A percentile compares a stretch with the other conserved stretches of the same genome.
phyloP scores from a whole-genome alignment of 1,140 invertebrate genomes.

The Drosophila biarmipes region DNA sequence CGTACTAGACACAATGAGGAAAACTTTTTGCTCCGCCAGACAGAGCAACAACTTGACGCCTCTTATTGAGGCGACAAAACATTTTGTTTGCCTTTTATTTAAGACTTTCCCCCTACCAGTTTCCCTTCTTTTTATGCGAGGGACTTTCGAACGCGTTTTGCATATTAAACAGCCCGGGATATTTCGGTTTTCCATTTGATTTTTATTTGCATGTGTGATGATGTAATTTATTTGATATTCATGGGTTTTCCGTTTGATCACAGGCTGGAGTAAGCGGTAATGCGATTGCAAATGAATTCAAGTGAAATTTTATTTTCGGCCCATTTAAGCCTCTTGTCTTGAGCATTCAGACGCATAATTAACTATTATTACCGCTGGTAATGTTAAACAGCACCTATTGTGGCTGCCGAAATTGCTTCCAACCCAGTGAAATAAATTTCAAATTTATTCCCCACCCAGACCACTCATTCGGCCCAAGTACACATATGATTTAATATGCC shows the following conservation, averaged over 20 bases:
- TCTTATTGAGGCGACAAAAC: constrained; percentile 64
- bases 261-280: constrained; percentile 18
- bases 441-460: constrained; percentile 14
- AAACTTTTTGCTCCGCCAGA: constrained; percentile 49
- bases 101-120: constrained; percentile 10
- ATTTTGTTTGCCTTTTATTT: constrained; percentile 43
- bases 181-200: constrained; percentile 50
- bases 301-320: constrained; percentile 29
- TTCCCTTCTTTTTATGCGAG: constrained; percentile 9
- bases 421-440: constrained; percentile 19
- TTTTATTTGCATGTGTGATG: constrained; percentile 50
- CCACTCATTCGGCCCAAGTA: constrained; percentile 17
- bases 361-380: constrained; percentile 33
- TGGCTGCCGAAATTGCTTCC: constrained; percentile 9
- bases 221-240: constrained; percentile 77
- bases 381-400: constrained; percentile 39
- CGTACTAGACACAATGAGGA: constrained; percentile 49
- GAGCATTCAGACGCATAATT: constrained; percentile 30
- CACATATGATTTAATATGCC: constrained; percentile 41
- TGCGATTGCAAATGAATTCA: constrained; percentile 39
- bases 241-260: constrained; percentile 57
- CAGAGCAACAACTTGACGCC: constrained; percentile 68
- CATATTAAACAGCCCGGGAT: constrained; percentile 65
- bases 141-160: constrained; percentile 49
- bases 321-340: constrained; percentile 34